phyloP scores from a whole-genome alignment of 2,888 invertebrate genomes.

The Altica lythri region DNA sequence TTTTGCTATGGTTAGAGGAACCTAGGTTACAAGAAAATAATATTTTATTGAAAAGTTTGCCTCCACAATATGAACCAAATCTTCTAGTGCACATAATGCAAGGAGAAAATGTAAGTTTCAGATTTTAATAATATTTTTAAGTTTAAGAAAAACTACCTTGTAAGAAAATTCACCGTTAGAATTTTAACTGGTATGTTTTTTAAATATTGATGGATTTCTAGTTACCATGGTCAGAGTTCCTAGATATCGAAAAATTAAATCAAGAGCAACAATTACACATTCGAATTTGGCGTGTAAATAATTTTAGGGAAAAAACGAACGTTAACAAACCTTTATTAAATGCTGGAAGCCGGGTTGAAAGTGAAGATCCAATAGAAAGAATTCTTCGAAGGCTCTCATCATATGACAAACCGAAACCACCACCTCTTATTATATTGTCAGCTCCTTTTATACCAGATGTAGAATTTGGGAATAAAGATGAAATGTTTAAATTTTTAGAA shows the following conservation, averaged over 20 bases:
- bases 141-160: neutral
- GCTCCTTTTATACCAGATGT: constrained; percentile 54
- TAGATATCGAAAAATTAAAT: constrained; percentile 64
- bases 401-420: constrained; percentile 65
- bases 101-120: constrained; percentile 60
- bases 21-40: constrained; percentile 71
- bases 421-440: constrained; percentile 61
- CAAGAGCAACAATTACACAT: constrained; percentile 60
- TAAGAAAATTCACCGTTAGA: neutral
- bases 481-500: constrained; percentile 50
- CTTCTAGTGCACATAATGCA: constrained; percentile 67
- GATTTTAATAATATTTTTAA: neutral
- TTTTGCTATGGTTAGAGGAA: constrained; percentile 79
- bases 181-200: neutral
- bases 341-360: constrained; percentile 50
- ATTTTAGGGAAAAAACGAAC: constrained; percentile 57
- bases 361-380: constrained; percentile 60
- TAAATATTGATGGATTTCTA: constrained; percentile 38
- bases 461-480: constrained; percentile 46
- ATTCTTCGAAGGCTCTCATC: constrained; percentile 65
- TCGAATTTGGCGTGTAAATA: constrained; percentile 62
- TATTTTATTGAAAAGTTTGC: constrained; percentile 69
- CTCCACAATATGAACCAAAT: constrained; percentile 73
- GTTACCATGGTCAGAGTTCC: constrained; percentile 70
- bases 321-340: constrained; percentile 51